Evolutionary conservation across 2,888 invertebrate genomes (phyloP).

Genomic region (Erpobdella octoculata): DNA sequence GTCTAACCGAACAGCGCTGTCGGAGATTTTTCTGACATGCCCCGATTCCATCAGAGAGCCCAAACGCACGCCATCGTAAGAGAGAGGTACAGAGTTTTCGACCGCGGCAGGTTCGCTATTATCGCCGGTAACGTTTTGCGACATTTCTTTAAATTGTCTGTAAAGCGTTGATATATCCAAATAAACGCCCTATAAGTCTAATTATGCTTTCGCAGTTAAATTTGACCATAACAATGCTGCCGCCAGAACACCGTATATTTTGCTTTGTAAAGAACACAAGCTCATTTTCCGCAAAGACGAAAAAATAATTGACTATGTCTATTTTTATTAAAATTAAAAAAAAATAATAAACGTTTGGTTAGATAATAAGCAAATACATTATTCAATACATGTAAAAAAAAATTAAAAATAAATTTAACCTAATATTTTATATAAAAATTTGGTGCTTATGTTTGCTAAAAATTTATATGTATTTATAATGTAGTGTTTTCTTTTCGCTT

Average conservation of each 20-base stretch:
- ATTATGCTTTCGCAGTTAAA: background rate
- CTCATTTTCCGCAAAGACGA: no score
- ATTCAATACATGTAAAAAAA: no score
- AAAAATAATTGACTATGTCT: no score
- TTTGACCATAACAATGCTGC: slow-evolving; percentile 7
- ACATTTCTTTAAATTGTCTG: background rate
- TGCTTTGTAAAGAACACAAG: no score
- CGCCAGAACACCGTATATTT: background rate
- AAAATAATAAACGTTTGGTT: no score
- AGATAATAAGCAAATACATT: no score
- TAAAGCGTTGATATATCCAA: background rate
- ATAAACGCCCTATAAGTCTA: background rate
- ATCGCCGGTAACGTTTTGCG: background rate
- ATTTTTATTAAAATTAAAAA: background rate
- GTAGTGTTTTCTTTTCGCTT: background rate
- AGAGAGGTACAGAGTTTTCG: background rate
- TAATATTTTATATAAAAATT: background rate
- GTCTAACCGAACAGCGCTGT: slow-evolving; percentile 40
- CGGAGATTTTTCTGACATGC: slow-evolving; percentile 39
- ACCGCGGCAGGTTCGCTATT: background rate
- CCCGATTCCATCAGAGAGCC: slow-evolving; percentile 44
- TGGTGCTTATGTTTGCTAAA: background rate
- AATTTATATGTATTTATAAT: background rate
- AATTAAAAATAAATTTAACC: no score
- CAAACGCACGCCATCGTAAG: slow-evolving; percentile 46